A percentile compares a stretch with the other conserved stretches of the same genome.
phyloP scores from a whole-genome alignment of 2,888 invertebrate species.

The Argyresthia albistria region DNA sequence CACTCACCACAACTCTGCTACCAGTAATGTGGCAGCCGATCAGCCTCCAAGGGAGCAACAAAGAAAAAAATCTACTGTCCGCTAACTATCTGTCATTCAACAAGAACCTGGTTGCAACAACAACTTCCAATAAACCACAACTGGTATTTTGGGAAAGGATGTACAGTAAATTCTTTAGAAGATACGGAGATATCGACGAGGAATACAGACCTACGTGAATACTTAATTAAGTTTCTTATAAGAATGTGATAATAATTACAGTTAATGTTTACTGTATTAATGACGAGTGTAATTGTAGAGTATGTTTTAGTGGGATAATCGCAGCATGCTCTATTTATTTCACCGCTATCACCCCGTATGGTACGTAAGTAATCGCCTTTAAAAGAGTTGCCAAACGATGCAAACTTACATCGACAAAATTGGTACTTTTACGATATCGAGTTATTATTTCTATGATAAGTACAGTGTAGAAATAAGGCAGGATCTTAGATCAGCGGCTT shows the following conservation, averaged over 20 bases:
- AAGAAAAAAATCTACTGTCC: background rate
- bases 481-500: slow-evolving; percentile 5
- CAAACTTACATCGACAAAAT: too few relatives aligned
- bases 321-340: background rate
- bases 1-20: slow-evolving; percentile 34
- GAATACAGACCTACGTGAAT: too few relatives aligned
- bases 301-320: background rate
- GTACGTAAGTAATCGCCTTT: too few relatives aligned
- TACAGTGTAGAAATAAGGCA: too few relatives aligned
- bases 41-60: background rate
- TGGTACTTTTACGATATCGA: too few relatives aligned
- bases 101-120: background rate
- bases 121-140: slow-evolving; percentile 18
- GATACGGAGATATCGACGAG: background rate
- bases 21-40: slow-evolving; percentile 45
- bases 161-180: slow-evolving; percentile 39
- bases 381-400: too few relatives aligned
- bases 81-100: background rate
- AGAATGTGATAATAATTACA: background rate
- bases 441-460: too few relatives aligned
- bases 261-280: background rate
- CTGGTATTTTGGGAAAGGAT: slow-evolving; percentile 48
- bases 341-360: background rate
- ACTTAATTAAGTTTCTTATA: background rate
- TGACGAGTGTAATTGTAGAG: background rate